Evolutionary conservation across 2,888 invertebrate genomes (phyloP), one percentile per base, ranked within the genome.

Genomic region (Philaethria dido): DNA sequence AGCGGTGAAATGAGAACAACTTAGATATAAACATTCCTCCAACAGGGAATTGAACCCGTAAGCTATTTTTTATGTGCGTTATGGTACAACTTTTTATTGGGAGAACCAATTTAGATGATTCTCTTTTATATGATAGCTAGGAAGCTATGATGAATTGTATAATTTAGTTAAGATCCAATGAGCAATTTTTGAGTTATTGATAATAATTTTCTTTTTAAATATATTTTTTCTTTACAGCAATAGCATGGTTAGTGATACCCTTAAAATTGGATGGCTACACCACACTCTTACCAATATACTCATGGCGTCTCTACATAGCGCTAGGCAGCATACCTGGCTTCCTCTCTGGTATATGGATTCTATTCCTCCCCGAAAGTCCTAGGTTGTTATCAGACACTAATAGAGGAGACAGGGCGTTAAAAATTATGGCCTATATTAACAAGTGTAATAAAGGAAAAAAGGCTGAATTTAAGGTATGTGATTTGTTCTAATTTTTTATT

Each of bases 231-330:
- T 63, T 86, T 86, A 47, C 85, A 93, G 95, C 94, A 29, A 74
- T 95, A 50, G 95, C 95, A 0, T 95, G 95, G 95, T 72, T 94
- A 3, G 89, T 96, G 3, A 93, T 96, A 55, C 96, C 96, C 0
- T 84, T 89, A 73, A 88, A 89, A 69, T 68, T 82, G 5, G 72
- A 75, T 4, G 75, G 78, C 60, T 77, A 83, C 54, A 72, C 81
- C 0, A 85, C 88, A 0, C 61, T 86, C 9, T 72, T 95, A 42
- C 88, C 91, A 0, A 93, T 94, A 67, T 93, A 94, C 78, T 95
- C 96, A n/a, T 96, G 96, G 96, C 88, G 96, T 44, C 81, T 96
- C 25, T 95, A 95, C 78, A 83, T 96, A 13, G 93, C 94, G 0
- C 75, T 95, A n/a, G 93, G 94, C 66, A 93, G 94, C 11, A 66